Evolutionary conservation across 92 coral and sea anemone species (phyloP).

Genomic region (Virgularia gustaviana): DNA sequence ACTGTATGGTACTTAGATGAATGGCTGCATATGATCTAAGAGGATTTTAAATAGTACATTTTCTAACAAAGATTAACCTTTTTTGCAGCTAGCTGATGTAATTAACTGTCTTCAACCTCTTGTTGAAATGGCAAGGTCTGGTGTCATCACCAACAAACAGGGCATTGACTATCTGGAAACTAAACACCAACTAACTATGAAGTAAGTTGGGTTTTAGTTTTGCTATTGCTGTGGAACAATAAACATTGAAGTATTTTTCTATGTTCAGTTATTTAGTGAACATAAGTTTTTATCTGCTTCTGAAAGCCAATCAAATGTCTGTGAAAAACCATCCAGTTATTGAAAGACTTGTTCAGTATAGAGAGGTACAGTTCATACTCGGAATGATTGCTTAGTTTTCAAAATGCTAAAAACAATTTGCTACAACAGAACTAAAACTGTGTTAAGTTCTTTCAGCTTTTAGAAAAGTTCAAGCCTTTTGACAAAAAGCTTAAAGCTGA

Average conservation of each 20-base stretch:
- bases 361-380: slow-evolving; percentile 76
- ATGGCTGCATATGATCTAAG: not conserved
- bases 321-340: slow-evolving; percentile 94
- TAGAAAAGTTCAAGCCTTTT: slow-evolving; percentile 81
- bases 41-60: too few relatives aligned
- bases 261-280: slow-evolving; percentile 73
- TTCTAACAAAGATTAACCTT: too few relatives aligned
- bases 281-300: slow-evolving; percentile 76
- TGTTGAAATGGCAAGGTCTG: slow-evolving; percentile 71
- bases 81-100: slow-evolving; percentile 65
- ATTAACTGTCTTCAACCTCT: slow-evolving; percentile 62
- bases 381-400: too few relatives aligned
- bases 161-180: slow-evolving; percentile 84
- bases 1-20: not conserved
- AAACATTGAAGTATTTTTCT: not conserved
- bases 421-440: too few relatives aligned
- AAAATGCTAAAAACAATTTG: too few relatives aligned
- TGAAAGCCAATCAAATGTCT: slow-evolving; percentile 76
- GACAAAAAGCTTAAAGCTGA: slow-evolving; percentile 71
- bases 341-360: slow-evolving; percentile 79
- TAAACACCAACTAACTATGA: slow-evolving; percentile 74
- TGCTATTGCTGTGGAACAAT: not conserved
- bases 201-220: slow-evolving; percentile 66
- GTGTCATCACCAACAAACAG: slow-evolving; percentile 68
- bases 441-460: slow-evolving; percentile 63